Evolutionary conservation across 2,113 vertebrate genomes (phyloP), one percentile per base, ranked within the genome.

Genomic region (Xyliphius kryptos): DNA sequence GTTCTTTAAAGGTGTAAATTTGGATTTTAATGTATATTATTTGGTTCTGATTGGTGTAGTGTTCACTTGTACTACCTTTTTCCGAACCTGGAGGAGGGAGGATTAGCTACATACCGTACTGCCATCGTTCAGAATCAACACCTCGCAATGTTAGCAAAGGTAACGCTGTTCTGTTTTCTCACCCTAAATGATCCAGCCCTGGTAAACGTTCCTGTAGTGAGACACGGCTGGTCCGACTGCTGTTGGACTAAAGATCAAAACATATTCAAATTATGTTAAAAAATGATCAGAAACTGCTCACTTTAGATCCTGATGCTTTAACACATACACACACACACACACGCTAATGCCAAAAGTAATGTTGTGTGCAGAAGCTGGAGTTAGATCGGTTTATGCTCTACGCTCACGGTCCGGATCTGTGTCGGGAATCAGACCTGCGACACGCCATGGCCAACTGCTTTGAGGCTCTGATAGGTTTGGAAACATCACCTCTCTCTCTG

Each of bases 371-470:
- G 96, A 99, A 99, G 65, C 84, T 99, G 86, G 94, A 99, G 76
- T 76, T 99, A 66, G 96, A 99, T 74, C 91, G 95, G 48, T 99
- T 97, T 77, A 99, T 99, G 96, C 89, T 99, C 36, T 99, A 99
- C 57, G 96, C 96, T 70, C 96, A 99, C 12, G 96, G 96, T 6
- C 96, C 96, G 0, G 96, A 98, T 75, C 89, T 99, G 73, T 99
- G 96, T 77, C 85, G 96, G 65, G 96, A 99, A 75, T 99, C 95
- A 0, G 96, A 99, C 78, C 88, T 99, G 70, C 89, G 96, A 10
- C 96, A 99, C 61, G 96, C 96, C 47, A 99, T 98, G 96, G 96
- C 96, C 77, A 99, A 99, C 86, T 99, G 96, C 85, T 99, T 99
- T 58, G 96, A 99, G 80, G 96, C 96, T 9, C 83, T 99, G 1